Evolutionary conservation across 2,113 vertebrate genomes (phyloP), one percentile per base, ranked within the genome.

Genomic region (Ursus arctos): DNA sequence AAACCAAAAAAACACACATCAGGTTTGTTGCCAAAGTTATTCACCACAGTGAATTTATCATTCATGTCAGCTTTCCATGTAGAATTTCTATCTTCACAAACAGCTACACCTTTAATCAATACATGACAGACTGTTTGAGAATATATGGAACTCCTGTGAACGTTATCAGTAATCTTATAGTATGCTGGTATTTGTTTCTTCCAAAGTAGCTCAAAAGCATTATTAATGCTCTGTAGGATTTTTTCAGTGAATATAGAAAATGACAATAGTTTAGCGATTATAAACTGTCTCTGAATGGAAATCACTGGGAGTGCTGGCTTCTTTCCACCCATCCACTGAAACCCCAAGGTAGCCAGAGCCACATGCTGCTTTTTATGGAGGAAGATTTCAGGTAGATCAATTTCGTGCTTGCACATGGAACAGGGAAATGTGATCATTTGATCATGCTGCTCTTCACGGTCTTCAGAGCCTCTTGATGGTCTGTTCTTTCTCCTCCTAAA

Each of bases 1-100:
- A 99, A 79, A 8, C 99, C 98, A 14, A 99, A 93, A 94, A 99
- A 99, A n/a, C 98, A 99, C 2, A 95, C 97, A 3, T 98, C 98
- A 96, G 98, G 63, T 82, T 97, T 98, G 0, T 90, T 98, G 69
- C 99, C 98, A 2, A 98, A 99, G 74, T 94, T 93, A 74, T 98
- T 88, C 1, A 91, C 65, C 7, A 98, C 84, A 0, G 98, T 87
- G 67, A 98, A 99, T 76, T 67, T 97, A 61, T 99, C 98, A 91
- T 99, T 98, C 97, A 98, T 98, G 36, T 97, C 89, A 80, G 26
- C 15, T 55, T 96, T 98, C 99, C 98, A 98, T 0, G 36, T 5
- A 19, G 97, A 69, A 88, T 99, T 99, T 96, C 95, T 98, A 26
- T 98, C 97, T 91, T 98, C 89, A 80, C 98, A 99, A 84, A 98